A percentile compares a stretch with the other conserved stretches of the same genome.
Evolutionary conservation across 2,113 vertebrate species (phyloP).

Genomic region (Sebastes fasciatus): DNA sequence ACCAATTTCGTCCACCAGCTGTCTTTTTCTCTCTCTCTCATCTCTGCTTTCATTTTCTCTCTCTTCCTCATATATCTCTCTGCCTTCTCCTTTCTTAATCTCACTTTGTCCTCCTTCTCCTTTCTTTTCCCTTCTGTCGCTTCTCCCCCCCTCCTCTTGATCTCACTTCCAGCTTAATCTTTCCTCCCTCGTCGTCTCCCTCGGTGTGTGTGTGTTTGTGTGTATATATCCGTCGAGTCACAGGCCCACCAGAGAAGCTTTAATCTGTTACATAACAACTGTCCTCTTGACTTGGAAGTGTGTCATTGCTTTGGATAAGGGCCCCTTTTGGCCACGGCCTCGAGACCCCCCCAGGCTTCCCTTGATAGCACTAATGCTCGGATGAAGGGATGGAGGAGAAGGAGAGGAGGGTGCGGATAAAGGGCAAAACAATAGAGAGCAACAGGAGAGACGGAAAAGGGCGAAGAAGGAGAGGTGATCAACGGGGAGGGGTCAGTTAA

Average conservation of each 20-base stretch:
- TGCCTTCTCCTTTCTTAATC: conserved; percentile 1
- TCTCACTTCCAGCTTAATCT: conserved; percentile 55
- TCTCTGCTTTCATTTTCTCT: neutral
- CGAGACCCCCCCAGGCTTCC: conserved; percentile 50
- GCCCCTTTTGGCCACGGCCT: conserved; percentile 56
- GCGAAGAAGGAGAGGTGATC: conserved; percentile 2
- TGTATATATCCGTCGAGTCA: conserved; percentile 36
- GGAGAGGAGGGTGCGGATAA: neutral
- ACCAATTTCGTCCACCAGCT: neutral
- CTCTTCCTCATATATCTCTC: neutral
- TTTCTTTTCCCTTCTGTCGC: conserved; percentile 8
- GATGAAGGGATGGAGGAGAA: conserved; percentile 26
- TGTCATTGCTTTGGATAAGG: conserved; percentile 74
- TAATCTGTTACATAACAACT: conserved; percentile 74
- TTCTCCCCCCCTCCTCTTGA: conserved; percentile 11
- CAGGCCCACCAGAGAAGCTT: conserved; percentile 65
- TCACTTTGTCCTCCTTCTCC: conserved; percentile 26
- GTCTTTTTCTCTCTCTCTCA: neutral
- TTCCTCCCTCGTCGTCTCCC: neutral
- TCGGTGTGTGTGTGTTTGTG: conserved; percentile 7
- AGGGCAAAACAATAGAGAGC: conserved; percentile 21
- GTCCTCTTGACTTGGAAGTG: conserved; percentile 77
- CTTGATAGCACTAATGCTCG: conserved; percentile 51
- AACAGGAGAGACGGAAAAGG: conserved; percentile 28
- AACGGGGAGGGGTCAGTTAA: neutral